Base-by-base conservation (phyloP, 2,113 vertebrate species). In the Sciurus niger region DNA sequence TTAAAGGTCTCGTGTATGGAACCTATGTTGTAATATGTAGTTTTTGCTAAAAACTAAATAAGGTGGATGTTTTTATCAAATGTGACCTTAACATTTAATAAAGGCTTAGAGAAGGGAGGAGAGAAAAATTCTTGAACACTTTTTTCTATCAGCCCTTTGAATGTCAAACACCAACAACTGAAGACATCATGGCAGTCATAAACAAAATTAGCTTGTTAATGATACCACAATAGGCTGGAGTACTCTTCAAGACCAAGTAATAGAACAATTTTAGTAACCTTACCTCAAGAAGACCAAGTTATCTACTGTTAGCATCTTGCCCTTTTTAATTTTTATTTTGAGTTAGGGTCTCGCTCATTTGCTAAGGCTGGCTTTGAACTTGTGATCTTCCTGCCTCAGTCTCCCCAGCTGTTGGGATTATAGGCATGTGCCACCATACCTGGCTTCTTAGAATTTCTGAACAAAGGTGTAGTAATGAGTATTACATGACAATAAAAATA, bases 271-370 rank as follows among this genome's bases (percentile, higher is more conserved):
- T 51, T 73, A 84, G 43, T 90, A 95, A 94, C 37, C 86, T 84
- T 65, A 96, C 46, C 32, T 88, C 20, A 90, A 94, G 22, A 93
- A 87, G 37, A 91, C 7, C 32, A 93, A 83, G 25, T 95, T 72
- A 96, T 53, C 46, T 96, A 88, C 43, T 84, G 10, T 51, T 58
- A 32, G 9, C 65, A 40, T 40, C 40, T 40, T 40, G 40, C 60
- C 60, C 60, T 25, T 63, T 63, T 53, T 13, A 53, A 53, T 53
- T 60, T 55, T 55, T 55, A 55, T 18, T 55, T 63, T 63, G 24
- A 63, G 60, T 63, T 24, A 63, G 60, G 60, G 25, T 9, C 60
- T 63, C 2, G 7, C 2, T 58, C 55, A 58, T 20, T 58, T 58
- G 55, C 55, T 58, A 20, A 58, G 60, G 24, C 24, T 63, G 24